Conservation (phyloP, 2,113 vertebrate species). For the Cathartes aura region DNA sequence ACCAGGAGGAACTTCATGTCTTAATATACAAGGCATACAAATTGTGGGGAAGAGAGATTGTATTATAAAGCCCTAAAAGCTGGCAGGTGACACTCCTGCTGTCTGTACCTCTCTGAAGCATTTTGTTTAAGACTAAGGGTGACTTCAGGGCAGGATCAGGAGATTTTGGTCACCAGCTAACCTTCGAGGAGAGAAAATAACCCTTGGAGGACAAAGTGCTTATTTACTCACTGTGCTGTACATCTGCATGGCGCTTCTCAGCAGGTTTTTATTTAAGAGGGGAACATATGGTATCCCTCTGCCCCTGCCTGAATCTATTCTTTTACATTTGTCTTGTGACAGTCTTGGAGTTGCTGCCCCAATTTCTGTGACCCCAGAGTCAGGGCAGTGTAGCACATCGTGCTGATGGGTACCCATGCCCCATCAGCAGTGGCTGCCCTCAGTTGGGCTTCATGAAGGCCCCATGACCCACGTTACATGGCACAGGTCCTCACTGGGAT, state of each 20-base stretch:
- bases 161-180: background rate
- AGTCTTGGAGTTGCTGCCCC: background rate
- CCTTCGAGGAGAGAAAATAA: background rate
- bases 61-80: background rate
- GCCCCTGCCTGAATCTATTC: background rate
- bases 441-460: background rate
- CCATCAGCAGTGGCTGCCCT: background rate
- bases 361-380: background rate
- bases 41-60: background rate
- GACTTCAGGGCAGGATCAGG: background rate
- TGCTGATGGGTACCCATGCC: background rate
- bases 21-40: background rate
- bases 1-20: background rate
- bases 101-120: background rate
- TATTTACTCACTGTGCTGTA: background rate
- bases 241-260: background rate
- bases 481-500: background rate
- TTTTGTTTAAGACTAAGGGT: background rate
- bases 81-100: background rate
- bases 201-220: background rate
- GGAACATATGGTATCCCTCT: background rate
- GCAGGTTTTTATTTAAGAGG: background rate
- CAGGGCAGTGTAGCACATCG: fast-evolving
- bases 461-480: fast-evolving
- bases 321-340: background rate